Evolutionary conservation across 2,797 vertebrate species (phyloP).

Genomic region (Acipenser oxyrinchus): DNA sequence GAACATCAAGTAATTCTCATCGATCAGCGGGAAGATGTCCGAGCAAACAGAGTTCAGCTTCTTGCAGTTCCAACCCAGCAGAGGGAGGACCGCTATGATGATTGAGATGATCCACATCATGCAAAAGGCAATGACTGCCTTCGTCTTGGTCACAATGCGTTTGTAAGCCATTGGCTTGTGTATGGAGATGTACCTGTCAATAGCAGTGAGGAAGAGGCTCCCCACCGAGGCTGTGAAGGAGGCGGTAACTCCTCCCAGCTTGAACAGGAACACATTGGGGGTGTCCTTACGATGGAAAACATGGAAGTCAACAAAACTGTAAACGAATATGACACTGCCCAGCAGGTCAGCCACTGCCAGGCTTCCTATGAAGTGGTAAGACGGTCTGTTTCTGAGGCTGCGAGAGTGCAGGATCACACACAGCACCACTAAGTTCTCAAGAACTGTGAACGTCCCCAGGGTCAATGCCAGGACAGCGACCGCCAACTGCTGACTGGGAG

Average conservation of each 20-base stretch:
- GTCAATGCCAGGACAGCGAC: constrained; percentile 89
- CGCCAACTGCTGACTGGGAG: constrained; percentile 92
- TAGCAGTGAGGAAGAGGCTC: constrained; percentile 97
- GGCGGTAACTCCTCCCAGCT: constrained; percentile 92
- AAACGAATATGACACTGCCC: constrained; percentile 96
- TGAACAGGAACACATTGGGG: constrained; percentile 93
- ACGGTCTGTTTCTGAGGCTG: constrained; percentile 88
- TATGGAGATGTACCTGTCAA: constrained; percentile 97
- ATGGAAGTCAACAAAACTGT: constrained; percentile 98
- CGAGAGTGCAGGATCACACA: constrained; percentile 93
- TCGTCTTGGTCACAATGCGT: constrained; percentile 93
- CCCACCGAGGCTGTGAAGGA: constrained; percentile 96
- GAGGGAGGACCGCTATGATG: constrained; percentile 87
- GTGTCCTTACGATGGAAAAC: constrained; percentile 96
- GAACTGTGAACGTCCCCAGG: constrained; percentile 91
- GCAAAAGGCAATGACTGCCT: constrained; percentile 95
- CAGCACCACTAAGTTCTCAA: constrained; percentile 93
- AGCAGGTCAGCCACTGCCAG: constrained; percentile 93
- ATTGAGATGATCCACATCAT: constrained; percentile 98
- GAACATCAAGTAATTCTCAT: constrained; percentile 95
- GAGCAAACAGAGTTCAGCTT: constrained; percentile 89
- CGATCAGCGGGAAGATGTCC: constrained; percentile 95
- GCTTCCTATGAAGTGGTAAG: constrained; percentile 97
- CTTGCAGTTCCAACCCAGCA: constrained; percentile 99
- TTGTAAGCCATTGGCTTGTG: constrained; percentile 92